Percentiles rank a stretch among this genome's conserved stretches.
phyloP scores from a whole-genome alignment of 2,113 vertebrate genomes.

The Pluvianellus socialis region DNA sequence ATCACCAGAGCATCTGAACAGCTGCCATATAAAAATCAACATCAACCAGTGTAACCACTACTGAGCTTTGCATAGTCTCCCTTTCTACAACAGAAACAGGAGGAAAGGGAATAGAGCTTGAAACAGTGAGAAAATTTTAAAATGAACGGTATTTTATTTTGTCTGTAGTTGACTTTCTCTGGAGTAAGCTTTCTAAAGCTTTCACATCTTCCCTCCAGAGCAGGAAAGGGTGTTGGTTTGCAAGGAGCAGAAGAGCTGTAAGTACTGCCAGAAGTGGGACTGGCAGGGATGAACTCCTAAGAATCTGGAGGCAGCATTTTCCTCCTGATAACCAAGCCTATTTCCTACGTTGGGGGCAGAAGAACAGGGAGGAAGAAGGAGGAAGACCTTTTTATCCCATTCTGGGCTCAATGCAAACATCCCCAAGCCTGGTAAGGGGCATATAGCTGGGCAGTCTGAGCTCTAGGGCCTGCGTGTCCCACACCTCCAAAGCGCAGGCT shows the following conservation, averaged over 20 bases:
- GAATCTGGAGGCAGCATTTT: neutral
- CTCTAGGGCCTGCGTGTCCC: neutral
- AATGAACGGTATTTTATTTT: neutral
- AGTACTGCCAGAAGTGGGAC: neutral
- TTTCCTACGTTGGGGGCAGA: neutral
- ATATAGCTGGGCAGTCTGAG: neutral
- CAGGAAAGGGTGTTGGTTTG: neutral
- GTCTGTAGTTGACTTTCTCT: neutral
- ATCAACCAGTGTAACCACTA: neutral
- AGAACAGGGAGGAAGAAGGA: neutral
- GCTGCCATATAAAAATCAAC: neutral
- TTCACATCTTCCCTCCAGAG: neutral
- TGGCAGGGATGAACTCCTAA: neutral
- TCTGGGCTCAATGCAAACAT: neutral
- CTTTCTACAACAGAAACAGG: neutral
- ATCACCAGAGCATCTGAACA: neutral
- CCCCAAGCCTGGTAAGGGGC: neutral
- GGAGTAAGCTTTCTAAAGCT: neutral
- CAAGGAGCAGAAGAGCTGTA: neutral
- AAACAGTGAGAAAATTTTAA: neutral
- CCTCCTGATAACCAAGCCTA: neutral
- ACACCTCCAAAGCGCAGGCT: neutral
- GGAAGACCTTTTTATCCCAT: neutral
- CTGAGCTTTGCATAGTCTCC: neutral
- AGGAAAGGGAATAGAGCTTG: neutral